Conservation (phyloP, 2,888 invertebrate genomes). For the Vandiemenella viatica region DNA sequence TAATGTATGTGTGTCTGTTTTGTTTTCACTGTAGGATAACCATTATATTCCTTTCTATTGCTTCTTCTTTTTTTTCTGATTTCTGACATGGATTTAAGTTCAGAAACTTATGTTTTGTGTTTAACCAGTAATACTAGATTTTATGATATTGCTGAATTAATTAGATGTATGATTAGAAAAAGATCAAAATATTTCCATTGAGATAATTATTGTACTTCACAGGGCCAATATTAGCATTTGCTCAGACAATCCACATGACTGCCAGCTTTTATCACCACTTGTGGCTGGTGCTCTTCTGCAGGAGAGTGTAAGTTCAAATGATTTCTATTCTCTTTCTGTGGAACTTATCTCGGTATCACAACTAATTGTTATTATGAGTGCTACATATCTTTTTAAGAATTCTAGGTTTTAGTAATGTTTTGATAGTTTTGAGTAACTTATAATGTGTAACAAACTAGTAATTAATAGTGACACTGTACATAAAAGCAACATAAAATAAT, state of each 20-base stretch:
- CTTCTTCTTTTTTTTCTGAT: no score
- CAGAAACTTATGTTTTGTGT: no score
- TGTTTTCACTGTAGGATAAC: no score
- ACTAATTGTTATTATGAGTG: no score
- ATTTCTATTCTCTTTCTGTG: no score
- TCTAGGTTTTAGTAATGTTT: no score
- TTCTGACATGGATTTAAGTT: no score
- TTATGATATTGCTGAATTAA: background rate
- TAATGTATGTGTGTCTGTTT: no score
- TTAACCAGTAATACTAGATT: background rate
- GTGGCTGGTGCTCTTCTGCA: constrained; percentile 44
- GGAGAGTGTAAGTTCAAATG: constrained; percentile 34
- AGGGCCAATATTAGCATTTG: constrained; percentile 54
- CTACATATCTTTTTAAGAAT: no score
- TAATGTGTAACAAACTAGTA: background rate
- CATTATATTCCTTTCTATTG: no score
- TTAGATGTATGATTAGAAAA: background rate
- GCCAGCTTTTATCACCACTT: constrained; percentile 54
- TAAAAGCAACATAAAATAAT: background rate
- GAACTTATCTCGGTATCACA: no score
- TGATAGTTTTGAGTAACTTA: constrained; percentile 1
- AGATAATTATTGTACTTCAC: constrained; percentile 29
- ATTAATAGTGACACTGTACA: no score
- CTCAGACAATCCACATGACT: constrained; percentile 63
- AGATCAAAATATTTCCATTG: background rate